These are phyloP conservation scores for Aldabrachelys gigantea DNA, from an alignment of 2,113 vertebrate genomes.

Conservation along the genomic window DNA sequence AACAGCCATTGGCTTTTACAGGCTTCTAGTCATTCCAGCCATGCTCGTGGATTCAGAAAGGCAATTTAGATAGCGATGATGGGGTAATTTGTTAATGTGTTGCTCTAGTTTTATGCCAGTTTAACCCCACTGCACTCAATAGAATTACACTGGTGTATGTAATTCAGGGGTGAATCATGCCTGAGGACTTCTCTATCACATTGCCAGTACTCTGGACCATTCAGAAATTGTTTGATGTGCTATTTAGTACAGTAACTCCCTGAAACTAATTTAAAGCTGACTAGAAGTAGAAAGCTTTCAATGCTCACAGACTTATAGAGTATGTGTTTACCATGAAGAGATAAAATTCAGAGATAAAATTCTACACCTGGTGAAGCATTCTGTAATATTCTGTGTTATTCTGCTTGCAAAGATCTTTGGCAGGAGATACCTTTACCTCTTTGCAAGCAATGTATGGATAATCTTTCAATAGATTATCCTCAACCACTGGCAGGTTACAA, in stretches of 20 bases:
- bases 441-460: background rate
- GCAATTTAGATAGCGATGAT: background rate
- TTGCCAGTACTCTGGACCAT: background rate
- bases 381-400: conserved; percentile 8
- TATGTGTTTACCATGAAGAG: background rate
- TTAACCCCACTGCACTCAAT: background rate
- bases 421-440: background rate
- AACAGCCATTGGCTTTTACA: background rate
- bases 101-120: background rate
- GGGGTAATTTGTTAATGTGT: background rate
- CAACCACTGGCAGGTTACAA: conserved; percentile 24
- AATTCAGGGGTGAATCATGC: background rate
- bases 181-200: background rate
- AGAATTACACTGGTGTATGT: background rate
- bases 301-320: background rate
- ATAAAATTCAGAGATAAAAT: conserved; percentile 11
- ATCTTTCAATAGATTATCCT: conserved; percentile 42
- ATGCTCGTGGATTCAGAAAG: background rate
- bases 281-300: background rate
- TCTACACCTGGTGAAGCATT: background rate
- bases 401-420: background rate
- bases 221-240: background rate
- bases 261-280: background rate
- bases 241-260: background rate
- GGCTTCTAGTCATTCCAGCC: background rate